Percentiles rank a stretch among this genome's conserved stretches.
These are phyloP conservation scores for Poicephalus meyeri DNA, from an alignment of 2,113 vertebrate genomes.

Conservation along the genomic window DNA sequence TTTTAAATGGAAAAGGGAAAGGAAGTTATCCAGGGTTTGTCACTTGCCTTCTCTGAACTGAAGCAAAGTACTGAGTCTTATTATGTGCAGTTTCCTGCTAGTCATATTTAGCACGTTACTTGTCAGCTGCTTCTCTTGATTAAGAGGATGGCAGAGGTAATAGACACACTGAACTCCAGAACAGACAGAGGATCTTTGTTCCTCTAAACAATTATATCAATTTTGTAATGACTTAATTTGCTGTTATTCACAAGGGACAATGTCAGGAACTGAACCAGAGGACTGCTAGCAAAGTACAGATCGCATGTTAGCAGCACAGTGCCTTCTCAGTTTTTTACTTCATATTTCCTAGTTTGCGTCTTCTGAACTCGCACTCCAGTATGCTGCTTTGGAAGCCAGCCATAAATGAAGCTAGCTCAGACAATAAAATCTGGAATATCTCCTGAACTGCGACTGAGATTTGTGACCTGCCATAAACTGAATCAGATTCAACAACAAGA, in stretches of 20 bases:
- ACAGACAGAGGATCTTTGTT: neutral
- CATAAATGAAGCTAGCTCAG: neutral
- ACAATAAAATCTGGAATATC: constrained; percentile 20
- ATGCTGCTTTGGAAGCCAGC: neutral
- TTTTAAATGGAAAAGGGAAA: neutral
- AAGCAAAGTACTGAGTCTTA: neutral
- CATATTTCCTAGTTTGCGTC: neutral
- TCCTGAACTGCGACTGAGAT: constrained; percentile 32
- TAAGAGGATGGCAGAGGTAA: constrained; percentile 7
- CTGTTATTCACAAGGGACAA: constrained; percentile 10
- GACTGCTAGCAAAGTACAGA: neutral
- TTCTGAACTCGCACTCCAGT: neutral
- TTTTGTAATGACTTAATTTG: constrained; percentile 36
- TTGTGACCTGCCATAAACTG: constrained; percentile 42
- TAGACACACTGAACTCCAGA: neutral
- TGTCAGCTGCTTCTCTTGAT: constrained; percentile 4
- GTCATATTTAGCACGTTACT: neutral
- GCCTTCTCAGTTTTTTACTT: constrained; percentile 21
- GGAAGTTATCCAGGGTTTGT: neutral
- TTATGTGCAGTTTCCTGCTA: neutral
- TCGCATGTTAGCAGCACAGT: constrained; percentile 23
- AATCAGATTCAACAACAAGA: constrained; percentile 42
- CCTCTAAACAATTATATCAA: constrained; percentile 15
- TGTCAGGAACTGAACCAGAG: constrained; percentile 2
- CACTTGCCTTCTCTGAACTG: neutral